Evolutionary conservation across 2,113 vertebrate species (phyloP), one percentile per base, ranked within the genome.

Genomic region (Acanthochromis polyacanthus): DNA sequence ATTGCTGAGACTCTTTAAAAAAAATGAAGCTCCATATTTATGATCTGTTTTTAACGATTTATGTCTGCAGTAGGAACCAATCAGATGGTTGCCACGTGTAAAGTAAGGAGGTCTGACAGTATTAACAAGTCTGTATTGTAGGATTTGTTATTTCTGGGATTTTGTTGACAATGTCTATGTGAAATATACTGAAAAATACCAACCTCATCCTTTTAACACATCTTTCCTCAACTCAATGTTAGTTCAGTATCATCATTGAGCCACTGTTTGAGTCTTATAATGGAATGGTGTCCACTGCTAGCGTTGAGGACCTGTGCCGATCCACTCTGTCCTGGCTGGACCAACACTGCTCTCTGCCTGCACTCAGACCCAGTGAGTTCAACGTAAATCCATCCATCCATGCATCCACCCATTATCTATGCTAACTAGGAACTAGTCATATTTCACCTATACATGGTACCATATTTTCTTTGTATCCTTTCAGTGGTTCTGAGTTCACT

Each of bases 181-280:
- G 9, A 36, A 10, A 36, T 36, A 36, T 36, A 36, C 9, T 10
- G 32, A 43, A 43, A 3, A 43, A 43, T 9, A 43, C 10, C 9
- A 43, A 3, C 40, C 40, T 43, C 3, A 10, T 4, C 11, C 1
- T 43, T 43, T 43, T 16, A 20, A 32, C 10, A 56, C 4, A 5
- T 43, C 28, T 81, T 53, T 95, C 95, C 96, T 97, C 92, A 96
- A 96, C 94, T 74, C 68, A 0, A 19, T 51, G 32, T 59, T 91
- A 99, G 98, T 99, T 99, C 94, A 98, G 97, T 52, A 87, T 99
- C 84, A 96, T 99, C 88, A 97, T 99, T 51, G 96, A 97, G 63
- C 98, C 98, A 0, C 93, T 99, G 71, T 99, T 99, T 0, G 98
- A 99, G 89, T 98, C 98, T 38, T 99, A 97, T 90, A 99, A 98